phyloP scores from a whole-genome alignment of 1,140 invertebrate genomes.

The Atta colombica region DNA sequence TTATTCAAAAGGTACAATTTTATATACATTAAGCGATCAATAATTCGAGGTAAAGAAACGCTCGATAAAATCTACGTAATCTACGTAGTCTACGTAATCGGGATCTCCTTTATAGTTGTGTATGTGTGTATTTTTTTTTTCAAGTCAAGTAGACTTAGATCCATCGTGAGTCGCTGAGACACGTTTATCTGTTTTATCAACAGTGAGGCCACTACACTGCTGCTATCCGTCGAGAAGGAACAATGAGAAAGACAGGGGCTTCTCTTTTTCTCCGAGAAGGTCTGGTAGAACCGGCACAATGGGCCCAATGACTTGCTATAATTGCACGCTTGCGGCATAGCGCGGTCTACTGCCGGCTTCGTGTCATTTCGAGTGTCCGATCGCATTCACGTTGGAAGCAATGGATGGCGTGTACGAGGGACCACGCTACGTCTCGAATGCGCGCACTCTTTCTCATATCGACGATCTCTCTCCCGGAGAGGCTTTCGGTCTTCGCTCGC shows the following conservation, averaged over 20 bases:
- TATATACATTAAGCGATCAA: background rate
- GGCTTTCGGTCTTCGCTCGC: slow-evolving; percentile 48
- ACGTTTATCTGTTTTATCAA: slow-evolving; percentile 78
- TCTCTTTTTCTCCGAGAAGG: slow-evolving; percentile 56
- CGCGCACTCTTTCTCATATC: slow-evolving; percentile 65
- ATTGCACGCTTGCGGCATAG: slow-evolving; percentile 61
- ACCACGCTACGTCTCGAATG: slow-evolving; percentile 27
- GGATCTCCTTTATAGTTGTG: background rate
- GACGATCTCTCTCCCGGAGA: slow-evolving; percentile 19
- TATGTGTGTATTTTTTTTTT: too few species aligned
- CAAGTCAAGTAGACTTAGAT: slow-evolving; percentile 43
- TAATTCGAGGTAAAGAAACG: background rate
- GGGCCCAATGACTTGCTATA: slow-evolving; percentile 73
- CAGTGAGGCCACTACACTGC: slow-evolving; percentile 66
- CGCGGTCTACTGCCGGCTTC: slow-evolving; percentile 57
- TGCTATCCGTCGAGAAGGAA: slow-evolving; percentile 37
- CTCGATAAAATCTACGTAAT: too few species aligned
- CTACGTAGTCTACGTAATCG: background rate
- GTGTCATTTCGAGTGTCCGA: slow-evolving; percentile 62
- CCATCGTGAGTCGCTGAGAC: slow-evolving; percentile 38
- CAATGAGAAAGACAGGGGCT: slow-evolving; percentile 49
- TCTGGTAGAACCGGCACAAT: slow-evolving; percentile 57
- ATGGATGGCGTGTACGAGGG: slow-evolving; percentile 23
- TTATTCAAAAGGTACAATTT: background rate
- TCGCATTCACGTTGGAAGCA: slow-evolving; percentile 61